These are phyloP conservation scores for Phycodurus eques DNA, from an alignment of 2,113 vertebrate genomes.

Conservation along the genomic window DNA sequence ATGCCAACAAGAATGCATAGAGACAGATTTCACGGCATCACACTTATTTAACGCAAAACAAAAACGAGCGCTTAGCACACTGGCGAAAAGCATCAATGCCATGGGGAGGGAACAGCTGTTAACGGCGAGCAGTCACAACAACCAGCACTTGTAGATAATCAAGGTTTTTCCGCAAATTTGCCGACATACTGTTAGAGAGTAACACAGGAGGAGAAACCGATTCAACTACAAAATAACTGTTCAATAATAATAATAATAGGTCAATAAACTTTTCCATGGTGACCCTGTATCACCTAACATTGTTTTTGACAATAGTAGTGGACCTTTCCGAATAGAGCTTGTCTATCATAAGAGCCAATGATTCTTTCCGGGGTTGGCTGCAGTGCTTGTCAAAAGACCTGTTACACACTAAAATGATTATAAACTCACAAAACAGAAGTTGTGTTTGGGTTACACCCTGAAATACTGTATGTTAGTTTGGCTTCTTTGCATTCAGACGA, in stretches of 20 bases:
- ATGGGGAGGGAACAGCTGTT: slow-evolving; percentile 18
- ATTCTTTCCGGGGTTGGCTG: neutral
- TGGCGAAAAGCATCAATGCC: slow-evolving; percentile 13
- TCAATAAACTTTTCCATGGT: neutral
- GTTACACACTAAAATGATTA: neutral
- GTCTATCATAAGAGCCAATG: neutral
- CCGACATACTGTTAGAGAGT: neutral
- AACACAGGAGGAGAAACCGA: neutral
- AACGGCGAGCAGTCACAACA: slow-evolving; percentile 14
- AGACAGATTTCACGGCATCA: slow-evolving; percentile 17
- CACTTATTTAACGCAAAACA: slow-evolving; percentile 28
- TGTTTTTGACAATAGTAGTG: too few relatives aligned
- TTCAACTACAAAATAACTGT: neutral
- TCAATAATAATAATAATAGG: too few relatives aligned
- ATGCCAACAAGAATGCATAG: slow-evolving; percentile 18
- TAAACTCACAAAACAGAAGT: neutral
- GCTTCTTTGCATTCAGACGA: neutral
- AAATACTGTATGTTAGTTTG: neutral
- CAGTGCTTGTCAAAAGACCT: neutral
- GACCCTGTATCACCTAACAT: neutral
- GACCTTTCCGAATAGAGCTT: neutral
- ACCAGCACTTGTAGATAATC: neutral
- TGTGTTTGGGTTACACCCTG: neutral
- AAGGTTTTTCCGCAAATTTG: neutral
- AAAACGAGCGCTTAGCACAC: slow-evolving; percentile 19